Evolutionary conservation across 2,797 vertebrate species (phyloP).

Genomic region (Peromyscus aztecus): DNA sequence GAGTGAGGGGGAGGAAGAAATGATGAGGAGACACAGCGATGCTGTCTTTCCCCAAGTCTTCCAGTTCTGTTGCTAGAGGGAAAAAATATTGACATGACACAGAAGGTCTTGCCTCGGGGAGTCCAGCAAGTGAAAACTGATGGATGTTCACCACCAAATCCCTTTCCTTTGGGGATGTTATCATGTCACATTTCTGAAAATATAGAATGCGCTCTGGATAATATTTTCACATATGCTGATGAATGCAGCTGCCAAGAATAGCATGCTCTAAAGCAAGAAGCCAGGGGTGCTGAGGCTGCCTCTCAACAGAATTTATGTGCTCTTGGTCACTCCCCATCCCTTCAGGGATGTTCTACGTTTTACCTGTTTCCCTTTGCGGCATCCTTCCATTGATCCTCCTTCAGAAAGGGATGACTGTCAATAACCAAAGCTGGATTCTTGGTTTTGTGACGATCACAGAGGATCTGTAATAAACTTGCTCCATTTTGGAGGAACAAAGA

Average conservation of each 20-base stretch:
- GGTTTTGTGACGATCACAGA: slow-evolving; percentile 16
- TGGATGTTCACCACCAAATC: slow-evolving; percentile 68
- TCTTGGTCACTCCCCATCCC: slow-evolving; percentile 4
- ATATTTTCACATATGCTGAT: slow-evolving; percentile 81
- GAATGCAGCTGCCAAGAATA: slow-evolving; percentile 78
- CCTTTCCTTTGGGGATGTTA: slow-evolving; percentile 67
- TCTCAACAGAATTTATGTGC: slow-evolving; percentile 27
- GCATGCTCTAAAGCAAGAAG: slow-evolving; percentile 65
- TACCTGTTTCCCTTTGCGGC: neutral
- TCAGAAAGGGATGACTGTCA: neutral
- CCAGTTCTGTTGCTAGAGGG: slow-evolving; percentile 13
- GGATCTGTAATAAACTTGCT: neutral
- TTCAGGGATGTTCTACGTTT: neutral
- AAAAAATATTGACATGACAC: slow-evolving; percentile 61
- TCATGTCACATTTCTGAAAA: slow-evolving; percentile 83
- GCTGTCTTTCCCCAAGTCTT: slow-evolving; percentile 9
- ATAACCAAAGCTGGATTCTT: slow-evolving; percentile 40
- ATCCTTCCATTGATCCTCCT: neutral
- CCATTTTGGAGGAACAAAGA: neutral
- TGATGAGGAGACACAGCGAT: slow-evolving; percentile 62
- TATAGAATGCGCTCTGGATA: slow-evolving; percentile 73
- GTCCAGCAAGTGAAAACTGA: slow-evolving; percentile 10
- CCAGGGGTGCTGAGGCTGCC: slow-evolving; percentile 1
- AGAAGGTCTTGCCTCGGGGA: slow-evolving; percentile 63
- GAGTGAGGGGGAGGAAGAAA: slow-evolving; percentile 28